Evolutionary conservation across 2,888 invertebrate genomes (phyloP), one percentile per base, ranked within the genome.

Genomic region (Phorcus lineatus): DNA sequence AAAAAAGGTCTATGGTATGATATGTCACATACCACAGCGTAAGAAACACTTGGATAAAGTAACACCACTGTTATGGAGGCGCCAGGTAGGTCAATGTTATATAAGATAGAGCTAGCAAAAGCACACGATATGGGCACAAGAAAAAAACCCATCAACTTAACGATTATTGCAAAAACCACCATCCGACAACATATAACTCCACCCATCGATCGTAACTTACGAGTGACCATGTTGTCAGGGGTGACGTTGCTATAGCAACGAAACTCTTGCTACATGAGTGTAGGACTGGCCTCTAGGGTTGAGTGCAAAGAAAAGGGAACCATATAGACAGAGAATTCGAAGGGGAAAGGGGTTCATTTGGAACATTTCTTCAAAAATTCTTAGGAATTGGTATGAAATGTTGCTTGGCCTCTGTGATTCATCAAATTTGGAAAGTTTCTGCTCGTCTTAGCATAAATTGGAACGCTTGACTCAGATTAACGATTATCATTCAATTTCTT

Each of bases 161-260:
- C 70, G 19, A 70, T 70, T 70, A 70, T 78, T 78, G 77, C 77
- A 62, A 78, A 78, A 78, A 78, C 77, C 77, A 78, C 77, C 77
- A 62, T 78, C 62, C 66, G 31, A 78, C 77, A 78, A 78, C 77
- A 78, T 78, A 40, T 31, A 78, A 52, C 52, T 78, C 77, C 62
- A 62, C 62, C 77, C 62, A 62, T 78, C 66, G 54, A 66, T 47
- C 57, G 70, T 36, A 70, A 70, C 70, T 70, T 70, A 70, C 70
- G 70, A 70, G 70, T 70, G 36, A 70, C 70, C 70, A 70, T 70
- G 70, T 70, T 70, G 70, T 70, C 70, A 70, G 70, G 40, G 70
- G 70, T 70, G 40, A 36, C 40, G 70, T 70, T 70, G 70, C 70
- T 70, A 70, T 70, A 31, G 70, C 70, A 70, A 70, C 70, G 40